Conservation (phyloP, 2,113 vertebrate genomes). For the Puntigrus tetrazona region DNA sequence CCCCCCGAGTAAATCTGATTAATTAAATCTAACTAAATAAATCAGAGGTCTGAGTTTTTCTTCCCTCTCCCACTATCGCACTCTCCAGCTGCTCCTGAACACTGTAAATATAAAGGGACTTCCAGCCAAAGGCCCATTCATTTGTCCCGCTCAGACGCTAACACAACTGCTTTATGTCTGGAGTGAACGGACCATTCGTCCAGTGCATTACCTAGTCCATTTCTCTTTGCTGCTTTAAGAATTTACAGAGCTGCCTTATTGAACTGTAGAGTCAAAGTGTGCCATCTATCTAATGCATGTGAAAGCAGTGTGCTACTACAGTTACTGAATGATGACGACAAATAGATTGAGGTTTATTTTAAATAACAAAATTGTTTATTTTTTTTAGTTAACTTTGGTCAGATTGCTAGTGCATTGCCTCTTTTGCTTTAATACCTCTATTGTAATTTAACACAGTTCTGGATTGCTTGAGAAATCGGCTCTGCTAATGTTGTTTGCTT, state of each 20-base stretch:
- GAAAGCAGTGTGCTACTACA: background rate
- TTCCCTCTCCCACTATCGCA: slow-evolving; percentile 6
- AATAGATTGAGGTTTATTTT: too few relatives aligned
- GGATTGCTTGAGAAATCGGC: background rate
- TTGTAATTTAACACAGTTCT: background rate
- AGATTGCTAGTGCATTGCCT: background rate
- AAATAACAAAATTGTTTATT: too few relatives aligned
- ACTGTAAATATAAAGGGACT: slow-evolving; percentile 44
- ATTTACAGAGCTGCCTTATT: slow-evolving; percentile 32
- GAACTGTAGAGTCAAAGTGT: background rate
- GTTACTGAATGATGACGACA: background rate
- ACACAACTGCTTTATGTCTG: slow-evolving; percentile 28
- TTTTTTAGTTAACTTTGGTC: too few relatives aligned
- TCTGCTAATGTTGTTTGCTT: background rate
- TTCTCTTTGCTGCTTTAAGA: slow-evolving; percentile 36
- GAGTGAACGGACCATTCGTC: slow-evolving; percentile 12
- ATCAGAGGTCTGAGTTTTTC: slow-evolving; percentile 39
- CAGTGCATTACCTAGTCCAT: slow-evolving; percentile 23
- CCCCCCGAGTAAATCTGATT: slow-evolving; percentile 55
- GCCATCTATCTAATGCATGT: background rate
- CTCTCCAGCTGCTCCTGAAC: background rate
- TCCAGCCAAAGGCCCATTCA: slow-evolving; percentile 19
- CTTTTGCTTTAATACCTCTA: background rate
- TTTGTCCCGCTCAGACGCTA: background rate
- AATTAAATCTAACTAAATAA: slow-evolving; percentile 55